Base-by-base conservation (phyloP, 2,888 invertebrate species). In the Cantharis nigra region DNA sequence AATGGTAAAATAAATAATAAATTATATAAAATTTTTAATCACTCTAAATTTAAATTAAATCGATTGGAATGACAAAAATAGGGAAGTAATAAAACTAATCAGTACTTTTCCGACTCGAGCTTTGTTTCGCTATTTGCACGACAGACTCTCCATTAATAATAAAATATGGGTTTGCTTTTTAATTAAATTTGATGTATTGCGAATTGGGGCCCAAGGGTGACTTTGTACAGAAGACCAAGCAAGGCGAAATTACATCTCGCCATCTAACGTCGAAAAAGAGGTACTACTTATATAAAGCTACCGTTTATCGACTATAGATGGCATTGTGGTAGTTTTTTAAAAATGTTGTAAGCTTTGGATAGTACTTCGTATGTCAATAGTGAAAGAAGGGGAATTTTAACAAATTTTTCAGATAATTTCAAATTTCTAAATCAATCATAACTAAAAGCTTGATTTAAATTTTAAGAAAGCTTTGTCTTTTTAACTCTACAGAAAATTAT, bases 401-500 rank as follows among this genome's bases (percentile, higher is more conserved):
- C n/a, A 49, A 49, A 49, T 49, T 49, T 49, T 49, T 49, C 49
- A 49, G 49, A 49, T 49, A 49, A 49, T 49, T 49, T n/a, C 49
- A 49, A 49, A 49, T 49, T 49, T 49, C 49, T 49, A 49, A 49
- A 49, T n/a, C 49, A 49, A 49, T 49, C 49, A 49, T 49, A 49
- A 49, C 49, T 49, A 49, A 49, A n/a, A 2, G 49, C n/a, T 49
- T 49, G 49, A 49, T 67, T 23, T 14, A 64, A 64, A 64, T 64
- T 67, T 67, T 67, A 16, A 23, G 18, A 23, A 30, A 63, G 23
- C n/a, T 49, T n/a, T 49, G 49, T 71, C 49, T 23, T 70, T 67
- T 67, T 67, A 23, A 67, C 78, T 83, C 87, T 85, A 75, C 92
- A 97, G 97, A 97, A 90, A 97, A 97, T 93, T 97, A 97, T 94